Conservation (phyloP, 2,113 vertebrate species). For the Gavialis gangeticus region DNA sequence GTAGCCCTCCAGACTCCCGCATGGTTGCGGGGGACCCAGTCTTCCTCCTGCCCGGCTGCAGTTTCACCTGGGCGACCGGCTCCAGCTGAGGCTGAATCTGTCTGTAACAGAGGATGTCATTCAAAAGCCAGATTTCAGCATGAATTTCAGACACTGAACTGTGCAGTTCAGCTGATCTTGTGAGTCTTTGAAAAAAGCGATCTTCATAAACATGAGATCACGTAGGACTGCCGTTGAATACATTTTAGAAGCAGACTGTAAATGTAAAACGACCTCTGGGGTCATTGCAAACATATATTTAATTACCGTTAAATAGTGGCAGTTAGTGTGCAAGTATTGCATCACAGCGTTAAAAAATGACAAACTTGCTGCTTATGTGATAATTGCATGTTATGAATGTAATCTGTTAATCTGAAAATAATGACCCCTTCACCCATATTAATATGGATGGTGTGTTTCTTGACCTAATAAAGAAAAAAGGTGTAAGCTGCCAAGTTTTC, state of each 20-base stretch:
- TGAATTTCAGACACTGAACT: neutral
- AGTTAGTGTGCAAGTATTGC: neutral
- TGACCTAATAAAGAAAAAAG: constrained; percentile 37
- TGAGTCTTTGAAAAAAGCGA: neutral
- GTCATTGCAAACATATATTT: neutral
- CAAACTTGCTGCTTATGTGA: constrained; percentile 1
- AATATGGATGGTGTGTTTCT: constrained; percentile 30
- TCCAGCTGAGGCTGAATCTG: neutral
- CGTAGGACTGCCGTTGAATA: neutral
- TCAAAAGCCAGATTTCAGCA: neutral
- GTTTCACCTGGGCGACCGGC: too few species aligned
- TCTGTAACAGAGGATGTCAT: neutral
- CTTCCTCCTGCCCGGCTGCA: too few species aligned
- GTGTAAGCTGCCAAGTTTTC: constrained; percentile 38
- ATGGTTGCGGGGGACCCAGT: too few species aligned
- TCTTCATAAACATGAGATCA: neutral
- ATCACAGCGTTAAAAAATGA: neutral
- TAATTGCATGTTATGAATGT: neutral
- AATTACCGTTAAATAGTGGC: constrained; percentile 33
- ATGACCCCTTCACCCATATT: neutral
- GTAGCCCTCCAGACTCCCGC: too few species aligned
- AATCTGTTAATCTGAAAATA: constrained; percentile 37
- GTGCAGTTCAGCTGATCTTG: neutral
- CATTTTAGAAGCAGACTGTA: neutral
- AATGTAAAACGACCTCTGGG: neutral